Evolutionary conservation across 1,140 invertebrate genomes (phyloP).

Genomic region (Formica exsecta): DNA sequence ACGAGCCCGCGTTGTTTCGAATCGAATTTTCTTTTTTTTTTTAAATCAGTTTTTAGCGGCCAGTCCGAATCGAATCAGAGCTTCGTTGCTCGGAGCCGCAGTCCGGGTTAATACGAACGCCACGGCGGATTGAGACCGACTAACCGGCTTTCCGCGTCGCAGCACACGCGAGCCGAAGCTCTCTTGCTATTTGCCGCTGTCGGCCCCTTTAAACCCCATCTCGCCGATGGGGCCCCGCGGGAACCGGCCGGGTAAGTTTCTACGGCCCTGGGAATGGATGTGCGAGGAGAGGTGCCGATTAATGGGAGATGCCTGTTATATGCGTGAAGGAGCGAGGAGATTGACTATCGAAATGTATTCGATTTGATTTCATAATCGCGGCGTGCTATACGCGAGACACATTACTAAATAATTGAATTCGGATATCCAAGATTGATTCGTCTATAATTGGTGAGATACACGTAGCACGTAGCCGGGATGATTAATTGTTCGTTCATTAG

Average conservation of each 20-base stretch:
- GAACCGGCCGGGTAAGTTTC: slow-evolving; percentile 72
- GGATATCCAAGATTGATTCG: no score
- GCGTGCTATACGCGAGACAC: neutral
- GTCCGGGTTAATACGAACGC: slow-evolving; percentile 58
- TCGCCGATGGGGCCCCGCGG: slow-evolving; percentile 57
- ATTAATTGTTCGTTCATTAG: neutral
- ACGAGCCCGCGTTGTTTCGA: neutral
- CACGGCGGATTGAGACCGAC: slow-evolving; percentile 81
- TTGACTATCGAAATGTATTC: neutral
- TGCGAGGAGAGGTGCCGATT: slow-evolving; percentile 29
- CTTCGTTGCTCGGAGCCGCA: neutral
- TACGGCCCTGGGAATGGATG: slow-evolving; percentile 40
- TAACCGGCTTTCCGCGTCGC: slow-evolving; percentile 83
- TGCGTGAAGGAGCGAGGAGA: neutral
- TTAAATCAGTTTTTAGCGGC: neutral
- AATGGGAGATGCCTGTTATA: neutral
- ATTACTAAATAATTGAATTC: neutral
- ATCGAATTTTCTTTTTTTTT: neutral
- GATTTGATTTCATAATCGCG: slow-evolving; percentile 23
- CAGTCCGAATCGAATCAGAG: neutral
- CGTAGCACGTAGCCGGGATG: neutral
- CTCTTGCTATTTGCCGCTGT: slow-evolving; percentile 66
- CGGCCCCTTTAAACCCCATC: slow-evolving; percentile 78
- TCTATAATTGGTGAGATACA: no score
- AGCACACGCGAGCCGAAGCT: slow-evolving; percentile 73